These are phyloP conservation scores for Ictalurus punctatus DNA, from an alignment of 2,113 vertebrate genomes.

Conservation along the genomic window DNA sequence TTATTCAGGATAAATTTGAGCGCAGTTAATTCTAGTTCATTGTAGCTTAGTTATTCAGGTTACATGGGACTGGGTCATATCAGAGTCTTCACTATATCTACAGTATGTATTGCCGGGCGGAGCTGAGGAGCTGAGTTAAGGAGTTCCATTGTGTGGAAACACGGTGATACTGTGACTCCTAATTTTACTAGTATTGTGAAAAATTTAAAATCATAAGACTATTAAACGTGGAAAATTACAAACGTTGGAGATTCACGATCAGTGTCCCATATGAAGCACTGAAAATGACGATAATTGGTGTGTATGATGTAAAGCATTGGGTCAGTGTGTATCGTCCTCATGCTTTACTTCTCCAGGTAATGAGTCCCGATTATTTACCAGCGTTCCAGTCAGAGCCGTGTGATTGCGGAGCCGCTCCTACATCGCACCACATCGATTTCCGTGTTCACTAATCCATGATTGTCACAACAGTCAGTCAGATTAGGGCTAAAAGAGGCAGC, in stretches of 20 bases:
- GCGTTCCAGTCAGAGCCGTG: slow-evolving; percentile 51
- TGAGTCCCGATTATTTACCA: slow-evolving; percentile 47
- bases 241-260: background rate
- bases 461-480: slow-evolving; percentile 73
- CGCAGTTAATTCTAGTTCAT: background rate
- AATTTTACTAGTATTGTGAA: background rate
- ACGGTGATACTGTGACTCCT: background rate
- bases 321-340: background rate
- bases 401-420: slow-evolving; percentile 35
- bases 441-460: slow-evolving; percentile 67
- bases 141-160: background rate
- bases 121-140: background rate
- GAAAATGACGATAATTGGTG: background rate
- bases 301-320: background rate
- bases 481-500: slow-evolving; percentile 61
- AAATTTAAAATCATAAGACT: background rate
- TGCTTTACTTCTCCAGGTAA: background rate
- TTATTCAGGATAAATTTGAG: background rate
- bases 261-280: background rate
- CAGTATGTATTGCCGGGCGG: no score
- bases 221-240: background rate
- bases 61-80: background rate
- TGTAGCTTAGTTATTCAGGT: background rate
- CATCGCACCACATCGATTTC: slow-evolving; percentile 65
- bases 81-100: background rate